phyloP scores from a whole-genome alignment of 2,888 invertebrate species.

The Harpalus rufipes region DNA sequence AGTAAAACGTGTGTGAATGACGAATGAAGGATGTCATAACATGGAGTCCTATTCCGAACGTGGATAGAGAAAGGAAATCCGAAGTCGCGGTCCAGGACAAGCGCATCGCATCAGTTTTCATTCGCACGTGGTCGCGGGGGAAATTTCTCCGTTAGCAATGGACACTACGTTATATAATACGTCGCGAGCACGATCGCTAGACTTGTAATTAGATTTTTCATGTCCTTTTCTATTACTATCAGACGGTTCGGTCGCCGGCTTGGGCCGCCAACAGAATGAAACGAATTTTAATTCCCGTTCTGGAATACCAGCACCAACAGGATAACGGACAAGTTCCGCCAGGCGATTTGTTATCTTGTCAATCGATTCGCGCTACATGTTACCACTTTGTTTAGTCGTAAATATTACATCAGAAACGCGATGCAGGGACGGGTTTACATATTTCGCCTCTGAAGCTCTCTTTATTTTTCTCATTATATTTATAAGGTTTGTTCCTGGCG shows the following conservation, averaged over 20 bases:
- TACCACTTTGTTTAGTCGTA: slow-evolving; percentile 47
- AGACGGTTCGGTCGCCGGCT: background rate
- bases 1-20: no score
- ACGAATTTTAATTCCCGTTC: slow-evolving; percentile 30
- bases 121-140: slow-evolving; percentile 48
- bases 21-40: background rate
- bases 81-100: background rate
- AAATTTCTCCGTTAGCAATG: slow-evolving; percentile 55
- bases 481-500: background rate
- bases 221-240: slow-evolving; percentile 52
- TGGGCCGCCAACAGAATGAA: slow-evolving; percentile 10
- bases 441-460: background rate
- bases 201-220: slow-evolving; percentile 56
- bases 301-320: background rate
- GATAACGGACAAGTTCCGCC: slow-evolving; percentile 40
- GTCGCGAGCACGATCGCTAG: slow-evolving; percentile 38
- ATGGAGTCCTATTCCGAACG: background rate
- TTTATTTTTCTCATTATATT: background rate
- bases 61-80: background rate
- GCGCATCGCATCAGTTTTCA: slow-evolving; percentile 53
- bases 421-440: background rate
- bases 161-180: slow-evolving; percentile 58
- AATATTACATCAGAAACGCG: slow-evolving; percentile 50
- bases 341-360: slow-evolving; percentile 36
- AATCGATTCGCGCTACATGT: slow-evolving; percentile 37